These are phyloP conservation scores for Nesidiocoris tenuis DNA, from an alignment of 2,888 invertebrate species.

Conservation along the genomic window DNA sequence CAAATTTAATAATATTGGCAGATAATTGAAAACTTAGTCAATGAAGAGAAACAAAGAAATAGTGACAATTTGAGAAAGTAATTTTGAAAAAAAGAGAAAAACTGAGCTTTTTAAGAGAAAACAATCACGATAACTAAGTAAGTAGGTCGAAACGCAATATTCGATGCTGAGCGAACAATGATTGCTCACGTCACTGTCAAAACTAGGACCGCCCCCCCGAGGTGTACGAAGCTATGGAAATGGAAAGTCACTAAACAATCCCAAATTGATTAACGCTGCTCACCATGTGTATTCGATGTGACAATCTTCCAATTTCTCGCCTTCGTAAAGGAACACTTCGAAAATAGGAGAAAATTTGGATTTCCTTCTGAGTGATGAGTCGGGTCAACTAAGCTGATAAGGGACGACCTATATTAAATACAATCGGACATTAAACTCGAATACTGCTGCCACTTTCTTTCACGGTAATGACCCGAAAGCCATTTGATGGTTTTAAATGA, in stretches of 20 bases:
- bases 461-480: slow-evolving; percentile 33
- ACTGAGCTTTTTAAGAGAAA: neutral
- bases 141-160: too few relatives aligned
- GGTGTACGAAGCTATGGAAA: too few relatives aligned
- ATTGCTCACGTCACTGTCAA: too few relatives aligned
- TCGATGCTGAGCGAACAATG: too few relatives aligned
- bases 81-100: neutral
- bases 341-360: neutral
- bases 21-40: neutral
- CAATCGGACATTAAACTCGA: neutral
- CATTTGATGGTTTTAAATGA: slow-evolving; percentile 32
- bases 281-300: too few relatives aligned
- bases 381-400: neutral
- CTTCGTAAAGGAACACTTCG: too few relatives aligned
- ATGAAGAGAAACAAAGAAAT: neutral
- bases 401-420: slow-evolving; percentile 16
- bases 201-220: too few relatives aligned
- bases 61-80: neutral
- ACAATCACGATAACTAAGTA: too few relatives aligned
- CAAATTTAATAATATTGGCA: too few relatives aligned
- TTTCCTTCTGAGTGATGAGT: slow-evolving; percentile 1
- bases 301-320: too few relatives aligned
- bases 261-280: too few relatives aligned
- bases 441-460: slow-evolving; percentile 23
- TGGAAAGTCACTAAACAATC: too few relatives aligned